Evolutionary conservation across 2,113 vertebrate genomes (phyloP).

Genomic region (Prietella phreatophila): DNA sequence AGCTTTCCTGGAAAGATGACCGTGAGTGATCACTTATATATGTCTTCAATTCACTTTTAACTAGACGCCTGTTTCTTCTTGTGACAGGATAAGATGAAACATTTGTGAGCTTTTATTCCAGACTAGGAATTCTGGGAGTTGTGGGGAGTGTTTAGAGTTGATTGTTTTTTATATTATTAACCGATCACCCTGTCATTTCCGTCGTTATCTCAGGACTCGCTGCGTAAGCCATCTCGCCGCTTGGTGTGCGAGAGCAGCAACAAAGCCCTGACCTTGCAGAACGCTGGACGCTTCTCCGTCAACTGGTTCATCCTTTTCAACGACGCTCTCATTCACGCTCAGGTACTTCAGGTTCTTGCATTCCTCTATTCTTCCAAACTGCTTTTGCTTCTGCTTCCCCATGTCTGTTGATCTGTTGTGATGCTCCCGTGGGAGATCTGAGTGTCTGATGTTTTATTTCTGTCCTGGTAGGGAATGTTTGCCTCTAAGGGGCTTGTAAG

Average conservation of each 20-base stretch:
- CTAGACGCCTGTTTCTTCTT: neutral
- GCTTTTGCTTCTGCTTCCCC: conserved; percentile 4
- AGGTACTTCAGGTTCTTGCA: conserved; percentile 73
- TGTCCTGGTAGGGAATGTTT: conserved; percentile 76
- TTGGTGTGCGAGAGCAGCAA: conserved; percentile 96
- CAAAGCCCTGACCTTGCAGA: conserved; percentile 86
- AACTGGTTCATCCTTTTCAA: conserved; percentile 99
- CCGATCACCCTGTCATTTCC: neutral
- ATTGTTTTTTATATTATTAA: neutral
- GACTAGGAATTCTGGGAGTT: neutral
- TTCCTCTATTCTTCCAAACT: conserved; percentile 4
- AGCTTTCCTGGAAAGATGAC: conserved; percentile 99
- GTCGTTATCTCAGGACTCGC: conserved; percentile 78
- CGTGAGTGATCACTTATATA: conserved; percentile 64
- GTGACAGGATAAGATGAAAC: neutral
- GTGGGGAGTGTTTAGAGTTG: neutral
- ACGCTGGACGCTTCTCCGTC: conserved; percentile 93
- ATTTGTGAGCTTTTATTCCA: neutral
- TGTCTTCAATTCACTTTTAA: neutral
- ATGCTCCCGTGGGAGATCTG: conserved; percentile 31
- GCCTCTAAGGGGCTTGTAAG: conserved; percentile 77
- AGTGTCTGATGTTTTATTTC: conserved; percentile 67
- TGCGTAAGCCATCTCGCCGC: conserved; percentile 88
- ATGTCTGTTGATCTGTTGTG: conserved; percentile 16
- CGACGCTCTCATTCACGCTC: conserved; percentile 91